Evolutionary conservation across 2,113 vertebrate genomes (phyloP).

Genomic region (Gallinago paraguaiae): DNA sequence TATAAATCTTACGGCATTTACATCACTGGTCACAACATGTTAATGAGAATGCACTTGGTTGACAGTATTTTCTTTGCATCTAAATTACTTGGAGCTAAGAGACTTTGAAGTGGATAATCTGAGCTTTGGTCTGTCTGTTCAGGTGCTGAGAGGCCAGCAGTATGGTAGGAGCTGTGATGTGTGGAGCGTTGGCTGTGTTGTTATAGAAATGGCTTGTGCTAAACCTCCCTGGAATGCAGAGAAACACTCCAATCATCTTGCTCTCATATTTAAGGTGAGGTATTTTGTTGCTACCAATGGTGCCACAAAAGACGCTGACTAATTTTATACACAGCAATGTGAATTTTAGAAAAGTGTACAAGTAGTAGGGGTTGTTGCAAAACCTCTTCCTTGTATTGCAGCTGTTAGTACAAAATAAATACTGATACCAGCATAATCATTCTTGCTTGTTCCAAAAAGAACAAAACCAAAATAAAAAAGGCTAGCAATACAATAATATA

Average conservation of each 20-base stretch:
- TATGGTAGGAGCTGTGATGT: constrained; percentile 93
- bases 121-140: background rate
- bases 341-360: background rate
- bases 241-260: constrained; percentile 92
- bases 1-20: background rate
- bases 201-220: constrained; percentile 92
- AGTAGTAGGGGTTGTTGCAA: background rate
- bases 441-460: background rate
- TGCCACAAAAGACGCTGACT: background rate
- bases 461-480: background rate
- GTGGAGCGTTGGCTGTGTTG: constrained; percentile 90
- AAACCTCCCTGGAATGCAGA: constrained; percentile 93
- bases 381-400: background rate
- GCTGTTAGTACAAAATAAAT: background rate
- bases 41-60: background rate
- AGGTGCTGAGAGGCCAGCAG: constrained; percentile 90
- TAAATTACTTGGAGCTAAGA: background rate
- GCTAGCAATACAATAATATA: background rate
- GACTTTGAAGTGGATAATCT: background rate
- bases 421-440: background rate
- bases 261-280: constrained; percentile 90
- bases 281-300: background rate
- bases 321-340: background rate
- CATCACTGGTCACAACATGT: background rate
- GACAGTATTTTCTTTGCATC: background rate